phyloP scores from a whole-genome alignment of 2,797 vertebrate species.

The Anguilla obscura region DNA sequence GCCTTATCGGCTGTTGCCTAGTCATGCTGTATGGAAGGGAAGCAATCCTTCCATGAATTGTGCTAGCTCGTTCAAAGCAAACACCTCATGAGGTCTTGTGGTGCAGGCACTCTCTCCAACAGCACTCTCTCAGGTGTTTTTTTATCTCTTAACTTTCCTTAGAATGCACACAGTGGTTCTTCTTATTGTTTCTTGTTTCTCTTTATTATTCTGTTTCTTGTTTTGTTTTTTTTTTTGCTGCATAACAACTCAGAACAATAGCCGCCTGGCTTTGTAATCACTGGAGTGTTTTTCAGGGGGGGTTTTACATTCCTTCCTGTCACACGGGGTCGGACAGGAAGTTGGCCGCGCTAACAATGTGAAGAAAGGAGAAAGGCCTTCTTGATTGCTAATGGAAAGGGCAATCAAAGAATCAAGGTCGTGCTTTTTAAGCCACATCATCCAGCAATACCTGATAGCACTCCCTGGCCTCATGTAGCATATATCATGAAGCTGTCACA shows the following conservation, averaged over 20 bases:
- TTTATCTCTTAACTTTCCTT: neutral
- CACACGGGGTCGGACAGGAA: conserved; percentile 14
- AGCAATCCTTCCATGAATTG: conserved; percentile 12
- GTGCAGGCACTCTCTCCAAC: neutral
- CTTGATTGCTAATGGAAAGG: neutral
- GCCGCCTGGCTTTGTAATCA: conserved; percentile 20
- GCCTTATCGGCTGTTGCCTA: neutral
- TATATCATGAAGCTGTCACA: neutral
- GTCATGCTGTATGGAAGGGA: neutral
- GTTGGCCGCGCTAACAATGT: neutral
- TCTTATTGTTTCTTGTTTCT: neutral
- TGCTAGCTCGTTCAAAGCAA: neutral
- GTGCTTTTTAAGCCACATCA: conserved; percentile 61
- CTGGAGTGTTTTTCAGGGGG: conserved; percentile 7
- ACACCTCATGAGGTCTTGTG: neutral
- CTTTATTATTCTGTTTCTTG: neutral
- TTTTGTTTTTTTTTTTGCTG: neutral
- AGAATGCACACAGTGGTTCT: neutral
- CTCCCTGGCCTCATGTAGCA: neutral
- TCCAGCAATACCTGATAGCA: conserved; percentile 42
- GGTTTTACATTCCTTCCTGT: neutral
- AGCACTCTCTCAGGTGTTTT: neutral
- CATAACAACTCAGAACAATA: neutral
- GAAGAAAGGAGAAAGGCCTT: neutral
- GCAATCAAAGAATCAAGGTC: neutral